phyloP scores from a whole-genome alignment of 1,140 invertebrate species.

The Centruroides sculpturatus region DNA sequence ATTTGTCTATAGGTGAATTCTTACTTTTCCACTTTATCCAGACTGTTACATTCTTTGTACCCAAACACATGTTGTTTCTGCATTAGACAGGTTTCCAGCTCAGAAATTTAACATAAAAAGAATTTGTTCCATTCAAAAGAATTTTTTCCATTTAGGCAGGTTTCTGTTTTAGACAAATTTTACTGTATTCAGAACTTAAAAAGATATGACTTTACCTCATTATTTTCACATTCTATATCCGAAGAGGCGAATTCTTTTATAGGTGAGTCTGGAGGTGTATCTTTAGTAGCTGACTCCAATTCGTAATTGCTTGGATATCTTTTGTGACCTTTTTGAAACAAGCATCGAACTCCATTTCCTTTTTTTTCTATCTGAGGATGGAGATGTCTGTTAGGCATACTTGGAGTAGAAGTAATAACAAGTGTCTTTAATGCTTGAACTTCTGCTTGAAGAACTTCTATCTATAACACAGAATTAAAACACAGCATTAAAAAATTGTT shows the following conservation, averaged over 20 bases:
- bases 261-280: conserved; percentile 47
- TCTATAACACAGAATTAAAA: conserved; percentile 19
- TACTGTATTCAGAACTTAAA: no score
- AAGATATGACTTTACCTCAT: not conserved
- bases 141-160: no score
- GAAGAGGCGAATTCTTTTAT: conserved; percentile 33
- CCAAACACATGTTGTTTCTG: no score
- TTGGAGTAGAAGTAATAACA: conserved; percentile 64
- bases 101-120: no score
- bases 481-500: not conserved
- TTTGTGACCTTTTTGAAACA: conserved; percentile 36
- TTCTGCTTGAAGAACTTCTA: conserved; percentile 65
- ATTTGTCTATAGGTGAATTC: no score
- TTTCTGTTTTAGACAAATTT: conserved; percentile 6
- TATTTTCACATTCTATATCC: conserved; percentile 18
- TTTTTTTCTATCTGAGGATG: conserved; percentile 43
- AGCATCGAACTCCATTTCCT: conserved; percentile 5
- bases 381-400: conserved; percentile 41
- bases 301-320: conserved; percentile 67
- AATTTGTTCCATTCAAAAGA: no score
- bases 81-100: no score
- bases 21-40: no score
- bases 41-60: no score
- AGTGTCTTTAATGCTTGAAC: conserved; percentile 64
- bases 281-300: conserved; percentile 50